These are phyloP conservation scores for Tarsius wallacei DNA, from an alignment of 2,797 vertebrate genomes.

Conservation along the genomic window DNA sequence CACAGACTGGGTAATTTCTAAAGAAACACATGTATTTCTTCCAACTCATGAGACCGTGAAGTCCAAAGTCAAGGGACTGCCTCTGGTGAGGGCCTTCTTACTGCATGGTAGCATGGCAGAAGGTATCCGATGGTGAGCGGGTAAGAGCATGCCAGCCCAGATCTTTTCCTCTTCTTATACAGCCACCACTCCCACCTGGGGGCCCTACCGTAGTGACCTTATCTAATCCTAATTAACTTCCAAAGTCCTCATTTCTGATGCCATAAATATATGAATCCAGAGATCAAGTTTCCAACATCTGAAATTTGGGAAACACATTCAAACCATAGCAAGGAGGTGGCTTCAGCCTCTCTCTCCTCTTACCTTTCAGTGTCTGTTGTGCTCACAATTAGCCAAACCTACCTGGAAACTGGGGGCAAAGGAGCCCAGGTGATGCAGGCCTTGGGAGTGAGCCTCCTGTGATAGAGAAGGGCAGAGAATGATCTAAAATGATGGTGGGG, in stretches of 20 bases:
- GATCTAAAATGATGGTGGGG: background rate
- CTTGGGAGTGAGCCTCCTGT: background rate
- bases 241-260: background rate
- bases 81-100: background rate
- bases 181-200: background rate
- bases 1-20: background rate
- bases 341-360: too few species aligned
- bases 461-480: background rate
- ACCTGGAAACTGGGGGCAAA: background rate
- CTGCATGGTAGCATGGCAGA: background rate
- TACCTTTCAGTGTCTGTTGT: background rate
- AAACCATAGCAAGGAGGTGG: background rate
- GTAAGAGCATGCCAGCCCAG: background rate
- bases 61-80: background rate
- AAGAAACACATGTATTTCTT: background rate
- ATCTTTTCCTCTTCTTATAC: background rate
- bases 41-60: background rate
- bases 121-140: background rate
- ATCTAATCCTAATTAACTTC: background rate
- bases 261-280: background rate
- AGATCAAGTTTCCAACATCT: background rate
- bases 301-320: background rate
- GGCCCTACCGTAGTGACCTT: background rate
- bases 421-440: background rate
- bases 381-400: background rate